phyloP scores from a whole-genome alignment of 2,888 invertebrate genomes.

The Odontocerum albicorne region DNA sequence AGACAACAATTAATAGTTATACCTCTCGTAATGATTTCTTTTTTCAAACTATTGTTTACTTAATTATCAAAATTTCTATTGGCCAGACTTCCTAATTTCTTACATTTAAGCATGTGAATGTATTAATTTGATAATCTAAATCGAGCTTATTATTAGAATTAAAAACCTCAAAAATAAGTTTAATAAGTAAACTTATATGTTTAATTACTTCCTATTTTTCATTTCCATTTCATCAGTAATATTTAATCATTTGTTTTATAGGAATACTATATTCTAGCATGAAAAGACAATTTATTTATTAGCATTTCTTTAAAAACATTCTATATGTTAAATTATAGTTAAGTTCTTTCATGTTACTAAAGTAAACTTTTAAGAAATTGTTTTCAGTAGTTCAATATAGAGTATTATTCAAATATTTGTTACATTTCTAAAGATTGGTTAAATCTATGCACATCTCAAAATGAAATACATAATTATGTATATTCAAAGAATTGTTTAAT shows the following conservation, averaged over 20 bases:
- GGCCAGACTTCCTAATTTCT: constrained; percentile 11
- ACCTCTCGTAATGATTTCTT: too few relatives aligned
- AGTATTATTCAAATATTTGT: too few relatives aligned
- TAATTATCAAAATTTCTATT: too few relatives aligned
- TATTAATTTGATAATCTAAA: constrained; percentile 36
- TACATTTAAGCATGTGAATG: constrained; percentile 22
- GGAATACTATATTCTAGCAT: constrained; percentile 18
- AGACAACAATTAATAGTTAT: too few relatives aligned
- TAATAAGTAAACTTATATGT: constrained; percentile 9
- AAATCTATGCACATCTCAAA: too few relatives aligned
- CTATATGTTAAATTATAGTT: constrained; percentile 20
- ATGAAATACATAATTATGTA: too few relatives aligned
- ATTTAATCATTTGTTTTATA: constrained; percentile 2
- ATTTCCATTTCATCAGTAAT: constrained; percentile 1
- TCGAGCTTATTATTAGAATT: constrained; percentile 36
- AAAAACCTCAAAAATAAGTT: constrained; percentile 19
- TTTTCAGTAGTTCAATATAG: too few relatives aligned
- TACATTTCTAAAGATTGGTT: too few relatives aligned
- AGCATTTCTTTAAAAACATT: constrained; percentile 27
- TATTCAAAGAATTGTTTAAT: too few relatives aligned
- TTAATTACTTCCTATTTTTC: constrained; percentile 4
- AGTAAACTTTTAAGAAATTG: too few relatives aligned
- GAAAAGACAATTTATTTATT: constrained; percentile 29
- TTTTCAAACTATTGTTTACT: too few relatives aligned
- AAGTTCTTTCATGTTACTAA: too few relatives aligned